Percentiles rank a stretch among this genome's conserved stretches.
Evolutionary conservation across 2,113 vertebrate genomes (phyloP).

Genomic region (Noturus placidus): DNA sequence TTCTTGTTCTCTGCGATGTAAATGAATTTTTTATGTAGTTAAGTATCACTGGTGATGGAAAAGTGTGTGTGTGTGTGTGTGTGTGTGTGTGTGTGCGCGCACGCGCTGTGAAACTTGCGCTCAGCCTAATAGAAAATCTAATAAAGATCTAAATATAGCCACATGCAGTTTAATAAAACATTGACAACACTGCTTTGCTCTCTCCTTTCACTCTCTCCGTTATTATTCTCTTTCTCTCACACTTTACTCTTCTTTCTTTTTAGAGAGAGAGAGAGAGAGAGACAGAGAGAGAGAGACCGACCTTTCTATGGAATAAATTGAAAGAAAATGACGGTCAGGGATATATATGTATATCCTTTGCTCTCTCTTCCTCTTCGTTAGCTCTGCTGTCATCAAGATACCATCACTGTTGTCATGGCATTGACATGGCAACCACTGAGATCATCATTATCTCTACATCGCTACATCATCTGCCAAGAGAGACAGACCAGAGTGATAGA

Average conservation of each 20-base stretch:
- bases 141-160: slow-evolving; percentile 37
- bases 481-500: not conserved
- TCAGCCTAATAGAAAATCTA: slow-evolving; percentile 21
- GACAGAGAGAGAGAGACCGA: not conserved
- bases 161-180: slow-evolving; percentile 32
- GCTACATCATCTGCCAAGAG: not conserved
- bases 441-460: slow-evolving; percentile 11
- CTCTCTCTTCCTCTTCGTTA: not conserved
- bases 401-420: slow-evolving; percentile 39
- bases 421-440: slow-evolving; percentile 24
- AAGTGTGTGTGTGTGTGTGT: slow-evolving; percentile 24
- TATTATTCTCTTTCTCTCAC: not conserved
- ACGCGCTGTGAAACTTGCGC: not conserved
- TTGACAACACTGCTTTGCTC: slow-evolving; percentile 7
- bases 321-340: not conserved
- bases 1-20: slow-evolving; percentile 14
- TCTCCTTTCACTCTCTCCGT: not conserved
- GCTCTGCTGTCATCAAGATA: slow-evolving; percentile 7
- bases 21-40: slow-evolving; percentile 42
- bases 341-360: not conserved
- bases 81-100: not conserved
- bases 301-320: not conserved
- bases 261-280: not conserved
- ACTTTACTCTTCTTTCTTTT: not conserved
- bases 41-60: slow-evolving; percentile 22